Evolutionary conservation across 1,140 invertebrate species (phyloP), one percentile per base, ranked within the genome.

Genomic region (Augochlora pura): DNA sequence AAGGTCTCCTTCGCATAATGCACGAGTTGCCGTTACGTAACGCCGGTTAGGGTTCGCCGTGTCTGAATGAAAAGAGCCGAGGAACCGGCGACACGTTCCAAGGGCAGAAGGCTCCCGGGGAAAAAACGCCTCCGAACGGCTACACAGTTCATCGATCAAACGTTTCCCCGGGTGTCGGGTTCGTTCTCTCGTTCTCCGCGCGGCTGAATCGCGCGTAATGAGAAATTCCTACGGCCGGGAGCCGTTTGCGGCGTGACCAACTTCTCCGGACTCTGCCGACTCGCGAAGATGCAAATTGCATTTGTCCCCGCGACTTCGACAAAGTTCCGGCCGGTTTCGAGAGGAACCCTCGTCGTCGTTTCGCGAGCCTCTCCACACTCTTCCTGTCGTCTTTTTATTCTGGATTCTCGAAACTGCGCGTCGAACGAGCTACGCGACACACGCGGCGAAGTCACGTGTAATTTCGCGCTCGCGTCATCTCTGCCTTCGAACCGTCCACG

Each of bases 1-100:
- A 82, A 83, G 80, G 83, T 82, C 83, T 84, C 76, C 66, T 79
- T 81, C 73, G 70, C 64, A 77, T 80, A 80, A 81, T 63, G 62
- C 60, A 12, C 16, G 60, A 69, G 42, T n/a, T n/a, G n/a, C 38
- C 21, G 57, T 87, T 80, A 74, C 79, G 80, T 83, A 87, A 83
- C 42, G 38, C 68, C 27, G 25, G 65, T 23, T n/a, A 67, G 57
- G 8, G 59, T 72, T 49, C 63, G 74, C 57, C 64, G 54, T 23
- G 38, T 70, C 49, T 82, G n/a, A 77, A 84, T 77, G 69, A 78
- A 59, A 73, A 23, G 54, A 60, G 46, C 52, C 54, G 27, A 72
- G 64, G n/a, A 49, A 69, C 39, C 18, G 46, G 32, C 12, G 23
- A 27, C 49, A 54, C 25, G 46, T 21, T 12, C 21, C 46, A 39